A percentile compares a stretch with the other conserved stretches of the same genome.
These are phyloP conservation scores for Schizothorax lantsangensis DNA, from an alignment of 2,797 vertebrate species.

Conservation along the genomic window DNA sequence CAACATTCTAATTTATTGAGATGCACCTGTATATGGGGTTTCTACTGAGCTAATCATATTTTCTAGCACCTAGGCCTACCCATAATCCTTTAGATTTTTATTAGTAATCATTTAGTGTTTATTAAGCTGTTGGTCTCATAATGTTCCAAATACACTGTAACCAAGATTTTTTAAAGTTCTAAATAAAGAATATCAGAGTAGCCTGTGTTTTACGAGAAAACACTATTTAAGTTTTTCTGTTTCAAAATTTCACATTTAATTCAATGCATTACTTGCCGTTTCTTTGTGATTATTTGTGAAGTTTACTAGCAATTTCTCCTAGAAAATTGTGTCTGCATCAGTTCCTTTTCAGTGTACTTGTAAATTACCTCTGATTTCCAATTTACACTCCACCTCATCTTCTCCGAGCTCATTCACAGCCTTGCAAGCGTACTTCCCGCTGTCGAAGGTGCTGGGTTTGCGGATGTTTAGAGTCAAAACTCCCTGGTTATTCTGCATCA, in stretches of 20 bases:
- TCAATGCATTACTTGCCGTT: not conserved
- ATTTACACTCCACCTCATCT: slow-evolving; percentile 89
- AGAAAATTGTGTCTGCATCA: not conserved
- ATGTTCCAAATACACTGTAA: not conserved
- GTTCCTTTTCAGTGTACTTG: not conserved
- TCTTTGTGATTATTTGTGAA: not conserved
- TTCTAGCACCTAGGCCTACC: not conserved
- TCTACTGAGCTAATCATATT: not conserved
- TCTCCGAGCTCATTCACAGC: slow-evolving; percentile 89
- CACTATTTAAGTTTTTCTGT: not conserved
- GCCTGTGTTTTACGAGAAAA: no score
- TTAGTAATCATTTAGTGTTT: not conserved
- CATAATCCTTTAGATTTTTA: not conserved
- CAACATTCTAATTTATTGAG: no score
- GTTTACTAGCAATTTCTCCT: not conserved
- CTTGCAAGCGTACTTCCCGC: slow-evolving; percentile 87
- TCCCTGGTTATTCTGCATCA: slow-evolving; percentile 94
- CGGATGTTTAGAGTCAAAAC: slow-evolving; percentile 95
- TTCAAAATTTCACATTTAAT: not conserved
- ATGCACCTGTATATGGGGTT: not conserved
- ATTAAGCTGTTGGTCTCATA: not conserved
- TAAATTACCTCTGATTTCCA: slow-evolving; percentile 79
- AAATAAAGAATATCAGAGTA: not conserved
- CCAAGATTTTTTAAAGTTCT: no score
- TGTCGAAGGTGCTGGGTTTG: slow-evolving; percentile 88